phyloP scores from a whole-genome alignment of 2,797 vertebrate species.

The Dromococcyx pavoninus region DNA sequence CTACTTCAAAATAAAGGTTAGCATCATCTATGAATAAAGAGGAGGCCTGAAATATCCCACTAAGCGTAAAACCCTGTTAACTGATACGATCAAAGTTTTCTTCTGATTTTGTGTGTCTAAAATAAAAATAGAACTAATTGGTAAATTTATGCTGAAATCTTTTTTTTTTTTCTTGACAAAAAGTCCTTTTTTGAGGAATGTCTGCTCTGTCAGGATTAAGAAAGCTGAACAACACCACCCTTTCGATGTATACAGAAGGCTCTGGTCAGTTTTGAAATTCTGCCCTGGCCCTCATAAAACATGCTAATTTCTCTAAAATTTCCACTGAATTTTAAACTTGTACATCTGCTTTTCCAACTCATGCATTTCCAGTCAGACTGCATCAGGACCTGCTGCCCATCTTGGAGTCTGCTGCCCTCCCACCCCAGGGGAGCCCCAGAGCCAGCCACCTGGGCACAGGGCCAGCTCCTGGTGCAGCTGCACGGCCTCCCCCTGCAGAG shows the following conservation, averaged over 20 bases:
- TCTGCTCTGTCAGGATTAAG: not conserved
- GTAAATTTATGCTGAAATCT: not conserved
- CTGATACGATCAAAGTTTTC: not conserved
- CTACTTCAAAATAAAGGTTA: slow-evolving; percentile 53
- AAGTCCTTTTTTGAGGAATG: not conserved
- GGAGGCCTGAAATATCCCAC: not conserved
- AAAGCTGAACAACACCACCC: not conserved
- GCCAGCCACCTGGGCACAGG: fast-evolving
- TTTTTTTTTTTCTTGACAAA: not conserved
- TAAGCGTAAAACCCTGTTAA: not conserved
- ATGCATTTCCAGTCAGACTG: no score
- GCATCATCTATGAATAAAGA: not conserved
- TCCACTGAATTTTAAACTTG: not conserved
- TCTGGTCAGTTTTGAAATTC: not conserved
- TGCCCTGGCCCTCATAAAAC: not conserved
- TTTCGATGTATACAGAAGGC: not conserved
- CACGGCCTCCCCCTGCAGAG: not conserved
- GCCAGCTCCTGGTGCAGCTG: slow-evolving; percentile 6
- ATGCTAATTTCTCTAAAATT: not conserved
- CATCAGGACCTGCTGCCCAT: not conserved
- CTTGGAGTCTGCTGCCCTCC: not conserved
- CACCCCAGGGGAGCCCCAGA: not conserved
- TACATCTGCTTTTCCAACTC: not conserved
- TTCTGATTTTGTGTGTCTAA: not conserved
- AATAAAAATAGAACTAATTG: not conserved